Base-by-base conservation (phyloP, 2,113 vertebrate species). In the Galeopterus variegatus region DNA sequence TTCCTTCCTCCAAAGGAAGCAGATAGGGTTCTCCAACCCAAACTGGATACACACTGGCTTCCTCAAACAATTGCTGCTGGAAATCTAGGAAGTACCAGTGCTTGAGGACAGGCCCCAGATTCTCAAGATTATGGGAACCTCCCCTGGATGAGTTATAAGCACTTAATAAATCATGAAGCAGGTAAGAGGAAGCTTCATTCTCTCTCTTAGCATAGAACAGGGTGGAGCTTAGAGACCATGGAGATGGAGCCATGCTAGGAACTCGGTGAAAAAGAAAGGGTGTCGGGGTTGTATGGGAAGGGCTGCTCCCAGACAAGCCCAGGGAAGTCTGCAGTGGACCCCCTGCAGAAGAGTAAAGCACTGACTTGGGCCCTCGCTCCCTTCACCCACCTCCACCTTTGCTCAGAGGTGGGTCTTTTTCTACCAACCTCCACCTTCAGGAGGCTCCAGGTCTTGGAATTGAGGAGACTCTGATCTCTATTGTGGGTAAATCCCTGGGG, bases 241-340 rank as follows among this genome's bases (percentile, higher is more conserved):
- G 81, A 41, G 67, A 45, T 6, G 24, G 5, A 11, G 67, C 79
- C 62, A 36, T 64, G 84, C 90, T 24, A 11, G 26, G 70, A 41
- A 67, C 45, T 54, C 48, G 76, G n/a, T 9, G 36, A 73, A 31
- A 28, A 33, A n/a, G 15, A 79, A 67, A 73, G 48, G 73, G 2
- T 0, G 2, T 0, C 0, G 6, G 12, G 56, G 6, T 67, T 31
- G 5, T 5, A 2, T 0, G 3, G 70, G 81, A 41, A 81, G 80
- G 52, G 70, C 41, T 64, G 67, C 26, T 33, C 7, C 52, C 19
- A 23, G 17, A 41, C 45, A 56, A 18, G 60, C 67, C 48, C 1
- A 10, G 17, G 21, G 36, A 3, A 24, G 24, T 62, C 56, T 91
- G 41, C 3, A 31, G 17, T 21, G 52, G 84, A 52, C 28, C 67